These are phyloP conservation scores for Ochropleura leucogaster DNA, from an alignment of 2,888 invertebrate species.

Conservation along the genomic window DNA sequence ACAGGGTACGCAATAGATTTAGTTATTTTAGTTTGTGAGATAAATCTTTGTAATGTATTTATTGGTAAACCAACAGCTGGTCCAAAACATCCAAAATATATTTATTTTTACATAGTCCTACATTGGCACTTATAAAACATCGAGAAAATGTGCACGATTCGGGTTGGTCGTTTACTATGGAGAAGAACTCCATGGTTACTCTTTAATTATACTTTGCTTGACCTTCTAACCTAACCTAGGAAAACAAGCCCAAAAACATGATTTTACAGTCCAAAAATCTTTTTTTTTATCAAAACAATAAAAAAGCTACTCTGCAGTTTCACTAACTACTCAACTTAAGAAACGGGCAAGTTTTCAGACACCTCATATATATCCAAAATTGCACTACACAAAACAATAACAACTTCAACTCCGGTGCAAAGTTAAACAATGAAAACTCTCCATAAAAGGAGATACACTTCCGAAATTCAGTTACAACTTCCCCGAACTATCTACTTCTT, in stretches of 20 bases:
- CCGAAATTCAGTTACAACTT: constrained; percentile 20
- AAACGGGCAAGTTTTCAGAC: neutral
- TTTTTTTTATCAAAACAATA: neutral
- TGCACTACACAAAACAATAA: neutral
- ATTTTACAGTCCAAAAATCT: too few relatives aligned
- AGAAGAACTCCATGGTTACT: too few relatives aligned
- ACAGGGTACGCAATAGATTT: neutral
- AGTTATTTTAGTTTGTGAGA: neutral
- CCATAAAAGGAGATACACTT: constrained; percentile 13
- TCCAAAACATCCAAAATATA: neutral
- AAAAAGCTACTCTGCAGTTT: neutral
- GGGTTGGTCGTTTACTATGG: too few relatives aligned
- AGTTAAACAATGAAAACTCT: constrained; percentile 24
- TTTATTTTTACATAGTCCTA: too few relatives aligned
- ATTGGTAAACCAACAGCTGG: neutral
- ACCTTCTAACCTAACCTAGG: too few relatives aligned
- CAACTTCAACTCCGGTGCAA: constrained; percentile 5
- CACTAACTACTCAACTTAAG: neutral
- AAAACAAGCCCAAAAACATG: too few relatives aligned
- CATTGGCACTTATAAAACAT: too few relatives aligned
- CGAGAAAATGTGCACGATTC: too few relatives aligned
- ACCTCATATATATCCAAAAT: constrained; percentile 8
- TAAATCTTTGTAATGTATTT: neutral
- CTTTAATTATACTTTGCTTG: too few relatives aligned
- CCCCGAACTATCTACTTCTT: constrained; percentile 22